phyloP scores from a whole-genome alignment of 1,140 invertebrate species.

The Ceratina calcarata region DNA sequence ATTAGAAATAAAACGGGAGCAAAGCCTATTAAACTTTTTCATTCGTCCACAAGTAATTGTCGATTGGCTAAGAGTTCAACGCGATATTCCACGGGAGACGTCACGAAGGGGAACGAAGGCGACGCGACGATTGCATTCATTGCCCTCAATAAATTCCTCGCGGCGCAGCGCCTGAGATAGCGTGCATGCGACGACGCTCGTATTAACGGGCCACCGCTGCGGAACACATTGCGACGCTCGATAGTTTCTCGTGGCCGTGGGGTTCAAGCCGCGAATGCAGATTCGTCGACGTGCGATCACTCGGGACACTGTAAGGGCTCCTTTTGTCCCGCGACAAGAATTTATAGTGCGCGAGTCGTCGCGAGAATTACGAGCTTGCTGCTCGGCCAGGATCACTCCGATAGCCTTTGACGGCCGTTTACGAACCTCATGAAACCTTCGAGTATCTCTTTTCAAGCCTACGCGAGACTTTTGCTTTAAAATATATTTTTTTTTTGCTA shows the following conservation, averaged over 20 bases:
- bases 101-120: not conserved
- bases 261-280: slow-evolving; percentile 11
- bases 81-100: not conserved
- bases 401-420: slow-evolving; percentile 5
- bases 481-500: not conserved
- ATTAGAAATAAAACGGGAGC: too few relatives aligned
- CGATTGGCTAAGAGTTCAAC: not conserved
- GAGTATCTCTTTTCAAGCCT: not conserved
- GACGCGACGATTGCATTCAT: slow-evolving; percentile 27
- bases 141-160: slow-evolving; percentile 41
- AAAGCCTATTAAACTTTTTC: too few relatives aligned
- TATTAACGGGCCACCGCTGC: slow-evolving; percentile 36
- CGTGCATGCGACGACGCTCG: slow-evolving; percentile 39
- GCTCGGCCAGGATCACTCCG: slow-evolving; percentile 1
- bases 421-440: not conserved
- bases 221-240: slow-evolving; percentile 48
- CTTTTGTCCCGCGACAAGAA: slow-evolving; percentile 35
- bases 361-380: slow-evolving; percentile 26
- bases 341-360: slow-evolving; percentile 41
- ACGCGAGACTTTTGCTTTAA: not conserved
- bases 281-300: slow-evolving; percentile 24
- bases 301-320: slow-evolving; percentile 10
- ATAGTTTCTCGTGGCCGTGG: slow-evolving; percentile 18
- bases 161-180: slow-evolving; percentile 10
- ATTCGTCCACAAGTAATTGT: not conserved